Evolutionary conservation across 2,113 vertebrate species (phyloP), one percentile per base, ranked within the genome.

Genomic region (Menura novaehollandiae): DNA sequence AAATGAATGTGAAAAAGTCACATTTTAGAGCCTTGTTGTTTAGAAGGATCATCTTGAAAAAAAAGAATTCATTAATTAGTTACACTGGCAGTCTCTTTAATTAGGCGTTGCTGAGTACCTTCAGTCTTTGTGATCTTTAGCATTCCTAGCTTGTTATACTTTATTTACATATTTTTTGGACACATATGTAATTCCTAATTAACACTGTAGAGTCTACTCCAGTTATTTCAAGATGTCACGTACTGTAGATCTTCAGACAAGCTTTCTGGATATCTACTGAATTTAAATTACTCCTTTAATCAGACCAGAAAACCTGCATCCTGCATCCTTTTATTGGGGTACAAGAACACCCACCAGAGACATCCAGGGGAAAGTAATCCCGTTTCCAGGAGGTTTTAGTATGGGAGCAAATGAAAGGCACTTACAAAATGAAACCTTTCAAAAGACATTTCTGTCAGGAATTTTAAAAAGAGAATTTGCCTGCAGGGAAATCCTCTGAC

Each of bases 401-500:
- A 64, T 44, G 59, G 59, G 39, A 94, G 78, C 43, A 95, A 97
- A 93, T 73, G 88, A 97, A 91, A 96, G 85, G 69, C 14, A 6
- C 82, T 94, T 96, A 76, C 66, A 88, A 72, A 97, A 97, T 85
- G 75, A 96, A 95, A 95, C 88, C 71, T 94, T 96, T 95, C 87
- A 88, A 94, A 94, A 97, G 91, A 39, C 53, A 55, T 95, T 90
- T 95, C 93, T 93, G 82, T 88, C 94, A 96, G 88, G 95, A 97
- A 92, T 97, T 92, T 92, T 89, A 95, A 97, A 94, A 96, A 95
- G 92, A 95, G 87, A 89, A 94, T 95, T 96, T 96, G 95, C 95
- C 97, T 96, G 88, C 93, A 90, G 97, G 97, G 97, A 97, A 93
- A 96, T 91, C 72, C 81, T 76, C 85, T 97, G 97, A 97, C 96